phyloP scores from a whole-genome alignment of 1,140 invertebrate species.

The Achatina immaculata region DNA sequence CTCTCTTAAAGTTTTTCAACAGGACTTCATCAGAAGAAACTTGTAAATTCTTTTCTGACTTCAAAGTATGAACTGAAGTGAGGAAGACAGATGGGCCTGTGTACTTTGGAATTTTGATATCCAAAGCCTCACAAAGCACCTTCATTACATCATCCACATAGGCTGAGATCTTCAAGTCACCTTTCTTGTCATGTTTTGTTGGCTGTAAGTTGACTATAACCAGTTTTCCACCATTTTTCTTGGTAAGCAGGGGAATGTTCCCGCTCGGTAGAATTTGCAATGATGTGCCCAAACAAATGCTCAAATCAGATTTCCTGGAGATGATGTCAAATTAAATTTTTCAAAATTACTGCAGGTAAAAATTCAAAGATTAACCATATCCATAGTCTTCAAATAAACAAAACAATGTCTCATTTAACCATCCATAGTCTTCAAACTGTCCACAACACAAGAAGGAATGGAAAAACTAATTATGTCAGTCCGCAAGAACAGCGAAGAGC shows the following conservation, averaged over 20 bases:
- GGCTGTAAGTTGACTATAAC: slow-evolving; percentile 97
- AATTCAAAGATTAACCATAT: not conserved
- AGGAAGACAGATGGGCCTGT: slow-evolving; percentile 46
- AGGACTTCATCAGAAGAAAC: slow-evolving; percentile 44
- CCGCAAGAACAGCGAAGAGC: no score
- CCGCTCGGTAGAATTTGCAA: slow-evolving; percentile 98
- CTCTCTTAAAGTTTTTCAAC: slow-evolving; percentile 1
- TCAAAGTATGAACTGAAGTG: slow-evolving; percentile 54
- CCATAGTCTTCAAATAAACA: not conserved
- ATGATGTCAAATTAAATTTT: slow-evolving; percentile 24
- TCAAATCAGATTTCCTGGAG: slow-evolving; percentile 86
- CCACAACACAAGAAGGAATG: no score
- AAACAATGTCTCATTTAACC: no score
- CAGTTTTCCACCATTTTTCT: slow-evolving; percentile 89
- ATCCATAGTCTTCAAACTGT: no score
- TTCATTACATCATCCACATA: slow-evolving; percentile 90
- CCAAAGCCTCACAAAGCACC: slow-evolving; percentile 73
- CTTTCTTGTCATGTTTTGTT: slow-evolving; percentile 96
- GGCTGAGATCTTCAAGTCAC: slow-evolving; percentile 88
- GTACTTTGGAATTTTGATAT: slow-evolving; percentile 56
- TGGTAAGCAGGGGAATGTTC: slow-evolving; percentile 89
- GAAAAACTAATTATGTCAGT: no score
- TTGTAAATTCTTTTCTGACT: slow-evolving; percentile 44
- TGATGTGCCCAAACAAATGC: slow-evolving; percentile 94
- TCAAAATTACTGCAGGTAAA: no score